Base-by-base conservation (phyloP, 35 echinoderm and acorn worm species). In the Ophiothrix spiculata region DNA sequence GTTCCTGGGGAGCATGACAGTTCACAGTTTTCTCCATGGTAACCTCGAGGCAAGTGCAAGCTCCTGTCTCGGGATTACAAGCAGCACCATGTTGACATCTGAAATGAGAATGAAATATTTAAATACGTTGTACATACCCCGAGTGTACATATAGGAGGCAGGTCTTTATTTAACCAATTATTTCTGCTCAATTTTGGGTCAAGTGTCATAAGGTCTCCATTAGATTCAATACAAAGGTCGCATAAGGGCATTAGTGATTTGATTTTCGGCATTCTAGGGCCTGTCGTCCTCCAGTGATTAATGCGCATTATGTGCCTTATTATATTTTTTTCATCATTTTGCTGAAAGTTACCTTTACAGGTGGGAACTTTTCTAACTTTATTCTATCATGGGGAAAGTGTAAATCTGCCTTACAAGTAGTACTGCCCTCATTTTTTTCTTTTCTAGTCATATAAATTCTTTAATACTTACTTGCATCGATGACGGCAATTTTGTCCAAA, bases 21-120 rank as follows among this genome's bases (percentile, higher is more conserved):
- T 39, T 91, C 92, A 75, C 91, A 97, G 2, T n/a, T n/a, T 14
- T 80, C 36, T 0, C 93, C 93, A 37, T 35, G 87, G 28, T 81
- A 83, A 25, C 89, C n/a, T 74, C 63, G 37, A n/a, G 46, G 60
- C 92, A 94, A 17, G 75, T 64, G 46, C 92, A 94, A 21, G 17
- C 21, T 0, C 92, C 92, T 21, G 64, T 81, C 0, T 41, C 41
- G 19, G 77, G 83, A 36, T 90, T 12, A 82, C 92, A 94, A 0
- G 80, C 35, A 36, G 77, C 14, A 0, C 35, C 78, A 11, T 41
- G 33, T 0, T 64, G 79, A 56, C 91, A 92, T 37, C 75, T 85
- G 32, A 35, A 83, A 34, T 25, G 40, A 32, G 25, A 33, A 35
- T 25, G 21, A 0, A 32, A 36, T 32, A 77, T n/a, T 3, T n/a